These are phyloP conservation scores for Plectropomus leopardus DNA, from an alignment of 2,113 vertebrate genomes.

Conservation along the genomic window DNA sequence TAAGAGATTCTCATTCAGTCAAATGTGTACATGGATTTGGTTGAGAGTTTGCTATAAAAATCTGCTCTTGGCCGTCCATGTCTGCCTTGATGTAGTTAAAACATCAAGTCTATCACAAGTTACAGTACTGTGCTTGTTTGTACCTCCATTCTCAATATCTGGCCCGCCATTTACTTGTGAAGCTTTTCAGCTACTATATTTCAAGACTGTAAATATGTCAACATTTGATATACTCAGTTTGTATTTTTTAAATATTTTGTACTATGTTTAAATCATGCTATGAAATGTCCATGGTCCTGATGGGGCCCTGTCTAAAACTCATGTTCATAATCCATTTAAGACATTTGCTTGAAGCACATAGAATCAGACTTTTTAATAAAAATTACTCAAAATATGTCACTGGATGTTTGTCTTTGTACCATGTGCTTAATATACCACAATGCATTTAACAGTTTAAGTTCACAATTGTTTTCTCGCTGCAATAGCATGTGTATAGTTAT, in stretches of 20 bases:
- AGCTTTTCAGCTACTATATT: constrained; percentile 64
- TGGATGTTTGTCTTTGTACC: not conserved
- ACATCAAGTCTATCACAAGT: not conserved
- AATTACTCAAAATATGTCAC: constrained; percentile 37
- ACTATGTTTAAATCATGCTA: constrained; percentile 75
- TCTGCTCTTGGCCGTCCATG: not conserved
- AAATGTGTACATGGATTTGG: not conserved
- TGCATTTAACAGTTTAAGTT: not conserved
- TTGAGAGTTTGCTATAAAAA: not conserved
- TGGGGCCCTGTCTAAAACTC: constrained; percentile 40
- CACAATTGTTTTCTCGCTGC: not conserved
- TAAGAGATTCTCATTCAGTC: not conserved
- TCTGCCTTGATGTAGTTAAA: not conserved
- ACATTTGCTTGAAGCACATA: constrained; percentile 59
- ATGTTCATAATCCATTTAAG: constrained; percentile 64
- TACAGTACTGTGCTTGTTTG: constrained; percentile 31
- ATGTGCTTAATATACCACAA: not conserved
- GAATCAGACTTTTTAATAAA: constrained; percentile 71
- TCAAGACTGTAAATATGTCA: constrained; percentile 78
- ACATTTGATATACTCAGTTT: constrained; percentile 78
- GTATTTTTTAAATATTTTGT: constrained; percentile 86
- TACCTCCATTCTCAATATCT: constrained; percentile 26
- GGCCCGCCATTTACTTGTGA: constrained; percentile 44
- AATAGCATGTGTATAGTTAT: too few relatives aligned
- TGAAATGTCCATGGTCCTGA: constrained; percentile 56